Percentiles rank a stretch among this genome's conserved stretches.
phyloP scores from a whole-genome alignment of 2,797 vertebrate genomes.

The Xiphophorus birchmanni region DNA sequence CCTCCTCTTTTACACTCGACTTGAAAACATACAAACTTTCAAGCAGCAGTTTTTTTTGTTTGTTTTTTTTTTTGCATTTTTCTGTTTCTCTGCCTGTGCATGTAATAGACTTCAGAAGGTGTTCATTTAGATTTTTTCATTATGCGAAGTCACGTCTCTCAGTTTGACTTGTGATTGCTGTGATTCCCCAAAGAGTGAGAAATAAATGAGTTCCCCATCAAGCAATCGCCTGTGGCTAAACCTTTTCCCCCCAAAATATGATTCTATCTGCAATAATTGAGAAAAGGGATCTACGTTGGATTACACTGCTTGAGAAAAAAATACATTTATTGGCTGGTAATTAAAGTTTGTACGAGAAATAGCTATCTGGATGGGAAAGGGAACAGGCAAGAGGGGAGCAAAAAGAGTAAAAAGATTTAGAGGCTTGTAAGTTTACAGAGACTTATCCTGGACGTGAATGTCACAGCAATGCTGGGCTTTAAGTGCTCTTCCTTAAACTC shows the following conservation, averaged over 20 bases:
- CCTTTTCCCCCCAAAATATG: slow-evolving; percentile 51
- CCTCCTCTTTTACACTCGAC: slow-evolving; percentile 18
- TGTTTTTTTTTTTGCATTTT: not conserved
- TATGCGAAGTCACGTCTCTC: slow-evolving; percentile 52
- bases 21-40: slow-evolving; percentile 22
- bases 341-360: slow-evolving; percentile 36
- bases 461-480: not conserved
- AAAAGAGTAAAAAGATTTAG: not conserved
- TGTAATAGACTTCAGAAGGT: slow-evolving; percentile 8
- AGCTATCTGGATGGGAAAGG: slow-evolving; percentile 23
- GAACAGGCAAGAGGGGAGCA: not conserved
- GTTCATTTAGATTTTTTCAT: slow-evolving; percentile 36
- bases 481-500: not conserved
- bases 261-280: slow-evolving; percentile 67
- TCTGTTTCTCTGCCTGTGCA: not conserved
- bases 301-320: slow-evolving; percentile 15
- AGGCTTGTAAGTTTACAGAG: not conserved
- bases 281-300: slow-evolving; percentile 42
- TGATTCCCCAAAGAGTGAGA: slow-evolving; percentile 56
- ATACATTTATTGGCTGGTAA: slow-evolving; percentile 33
- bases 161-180: slow-evolving; percentile 40
- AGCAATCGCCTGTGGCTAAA: slow-evolving; percentile 57
- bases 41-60: not conserved
- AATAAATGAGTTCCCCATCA: slow-evolving; percentile 69
- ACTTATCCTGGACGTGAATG: not conserved